A percentile compares a stretch with the other conserved stretches of the same genome.
Conservation (phyloP, 1,140 invertebrate species). For the Scaptomyza pallida region DNA sequence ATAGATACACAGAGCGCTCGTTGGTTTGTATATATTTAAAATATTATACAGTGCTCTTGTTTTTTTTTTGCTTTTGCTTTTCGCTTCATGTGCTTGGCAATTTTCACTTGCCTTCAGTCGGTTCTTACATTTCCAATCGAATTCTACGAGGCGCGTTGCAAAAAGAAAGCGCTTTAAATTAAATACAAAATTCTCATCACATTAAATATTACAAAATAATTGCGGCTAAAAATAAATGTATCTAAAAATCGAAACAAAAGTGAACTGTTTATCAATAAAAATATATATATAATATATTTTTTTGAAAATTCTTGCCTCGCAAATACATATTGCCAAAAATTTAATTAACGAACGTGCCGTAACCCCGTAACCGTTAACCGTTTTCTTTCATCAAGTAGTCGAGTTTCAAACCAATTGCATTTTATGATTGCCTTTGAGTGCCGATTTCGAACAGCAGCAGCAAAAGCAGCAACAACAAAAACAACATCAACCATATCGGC, state of each 20-base stretch:
- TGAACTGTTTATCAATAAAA: background rate
- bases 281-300: no score
- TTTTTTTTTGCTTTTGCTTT: constrained; percentile 33
- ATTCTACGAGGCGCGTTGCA: constrained; percentile 71
- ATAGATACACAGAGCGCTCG: constrained; percentile 26
- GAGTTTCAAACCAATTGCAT: constrained; percentile 76
- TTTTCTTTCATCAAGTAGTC: constrained; percentile 49
- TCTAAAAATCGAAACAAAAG: constrained; percentile 8
- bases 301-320: background rate
- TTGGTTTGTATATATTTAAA: constrained; percentile 77
- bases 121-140: constrained; percentile 82
- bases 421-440: constrained; percentile 77
- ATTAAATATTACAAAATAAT: constrained; percentile 6
- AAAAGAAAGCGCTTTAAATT: constrained; percentile 29
- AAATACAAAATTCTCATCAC: constrained; percentile 5
- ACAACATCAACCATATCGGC: constrained; percentile 22
- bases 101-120: constrained; percentile 79
- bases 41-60: constrained; percentile 69
- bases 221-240: background rate
- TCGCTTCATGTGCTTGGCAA: constrained; percentile 71
- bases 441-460: constrained; percentile 39
- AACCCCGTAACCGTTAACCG: background rate
- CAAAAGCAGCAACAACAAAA: constrained; percentile 14
- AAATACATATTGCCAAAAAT: constrained; percentile 23
- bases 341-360: constrained; percentile 5